phyloP scores from a whole-genome alignment of 2,113 vertebrate genomes.

The Cephalopterus ornatus region DNA sequence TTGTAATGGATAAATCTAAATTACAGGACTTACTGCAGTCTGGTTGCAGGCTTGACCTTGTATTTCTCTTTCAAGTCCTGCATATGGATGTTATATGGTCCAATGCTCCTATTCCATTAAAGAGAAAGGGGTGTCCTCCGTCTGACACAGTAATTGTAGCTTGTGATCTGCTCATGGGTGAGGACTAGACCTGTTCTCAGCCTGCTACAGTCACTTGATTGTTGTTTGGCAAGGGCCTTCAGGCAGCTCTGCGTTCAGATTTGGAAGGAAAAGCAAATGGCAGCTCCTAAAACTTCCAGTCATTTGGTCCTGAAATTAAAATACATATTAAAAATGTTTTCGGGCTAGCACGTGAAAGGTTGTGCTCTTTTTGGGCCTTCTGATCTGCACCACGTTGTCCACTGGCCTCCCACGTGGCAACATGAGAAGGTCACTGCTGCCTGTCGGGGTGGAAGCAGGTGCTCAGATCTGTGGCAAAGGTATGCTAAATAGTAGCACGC shows the following conservation, averaged over 20 bases:
- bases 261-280: not conserved
- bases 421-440: constrained; percentile 42
- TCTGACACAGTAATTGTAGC: not conserved
- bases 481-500: not conserved
- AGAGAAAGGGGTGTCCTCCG: not conserved
- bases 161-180: not conserved
- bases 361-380: not conserved
- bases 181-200: not conserved
- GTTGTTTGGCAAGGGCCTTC: not conserved
- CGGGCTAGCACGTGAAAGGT: not conserved
- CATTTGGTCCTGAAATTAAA: not conserved
- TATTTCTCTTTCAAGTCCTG: not conserved
- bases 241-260: not conserved
- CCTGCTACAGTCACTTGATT: not conserved
- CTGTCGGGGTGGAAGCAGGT: constrained; percentile 6
- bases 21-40: not conserved
- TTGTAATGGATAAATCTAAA: not conserved
- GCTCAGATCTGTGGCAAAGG: not conserved
- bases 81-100: not conserved
- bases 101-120: not conserved
- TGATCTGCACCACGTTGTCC: not conserved
- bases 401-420: constrained; percentile 28
- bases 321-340: not conserved
- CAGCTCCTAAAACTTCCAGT: not conserved
- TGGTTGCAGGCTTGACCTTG: not conserved